phyloP scores from a whole-genome alignment of 2,888 invertebrate species.

The Tachina grossa region DNA sequence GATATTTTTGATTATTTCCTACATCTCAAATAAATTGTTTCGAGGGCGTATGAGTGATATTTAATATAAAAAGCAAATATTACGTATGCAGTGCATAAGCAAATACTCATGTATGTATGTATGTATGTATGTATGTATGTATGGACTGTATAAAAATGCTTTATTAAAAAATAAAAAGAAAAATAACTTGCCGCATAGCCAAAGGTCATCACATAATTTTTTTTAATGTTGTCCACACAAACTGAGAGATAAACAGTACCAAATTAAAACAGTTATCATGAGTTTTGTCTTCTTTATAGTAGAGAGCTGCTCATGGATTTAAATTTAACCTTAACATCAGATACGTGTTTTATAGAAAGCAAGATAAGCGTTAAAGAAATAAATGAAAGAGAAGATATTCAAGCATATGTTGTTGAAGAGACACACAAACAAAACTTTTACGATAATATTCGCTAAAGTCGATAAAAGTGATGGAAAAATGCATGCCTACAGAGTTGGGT shows the following conservation, averaged over 20 bases:
- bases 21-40: neutral
- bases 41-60: neutral
- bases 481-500: constrained; percentile 22
- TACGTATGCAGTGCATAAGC: neutral
- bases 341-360: constrained; percentile 38
- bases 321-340: constrained; percentile 50
- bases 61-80: neutral
- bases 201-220: constrained; percentile 59
- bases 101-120: neutral
- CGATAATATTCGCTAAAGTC: constrained; percentile 10
- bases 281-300: neutral
- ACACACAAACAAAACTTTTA: constrained; percentile 11
- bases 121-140: no score
- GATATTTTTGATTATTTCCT: neutral
- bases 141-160: neutral
- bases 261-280: constrained; percentile 57
- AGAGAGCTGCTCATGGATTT: constrained; percentile 25
- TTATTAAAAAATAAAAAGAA: neutral
- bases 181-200: constrained; percentile 57
- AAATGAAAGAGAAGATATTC: neutral
- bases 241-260: constrained; percentile 22
- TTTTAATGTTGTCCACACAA: constrained; percentile 28
- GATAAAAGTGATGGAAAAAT: constrained; percentile 1
- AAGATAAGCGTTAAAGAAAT: constrained; percentile 5
- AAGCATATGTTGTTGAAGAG: constrained; percentile 23